A percentile compares a stretch with the other conserved stretches of the same genome.
phyloP scores from a whole-genome alignment of 2,113 vertebrate genomes.

The Pandion haliaetus region DNA sequence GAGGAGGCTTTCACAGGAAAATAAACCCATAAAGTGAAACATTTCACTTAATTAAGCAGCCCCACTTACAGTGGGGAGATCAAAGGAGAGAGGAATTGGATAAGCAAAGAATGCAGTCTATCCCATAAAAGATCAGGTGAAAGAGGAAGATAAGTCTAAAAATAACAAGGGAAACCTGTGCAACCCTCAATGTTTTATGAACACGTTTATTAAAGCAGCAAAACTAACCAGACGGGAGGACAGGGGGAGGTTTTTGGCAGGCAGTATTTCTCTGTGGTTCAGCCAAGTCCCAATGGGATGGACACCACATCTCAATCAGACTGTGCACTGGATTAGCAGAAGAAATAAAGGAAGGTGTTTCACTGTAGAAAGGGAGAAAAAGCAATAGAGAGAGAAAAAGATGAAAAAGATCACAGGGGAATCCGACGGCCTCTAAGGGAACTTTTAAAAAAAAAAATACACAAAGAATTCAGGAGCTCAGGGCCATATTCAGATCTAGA shows the following conservation, averaged over 20 bases:
- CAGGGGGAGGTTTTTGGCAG: not conserved
- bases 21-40: slow-evolving; percentile 20
- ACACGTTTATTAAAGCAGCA: not conserved
- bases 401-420: not conserved
- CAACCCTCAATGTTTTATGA: not conserved
- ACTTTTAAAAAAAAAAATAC: not conserved
- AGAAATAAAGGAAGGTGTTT: not conserved
- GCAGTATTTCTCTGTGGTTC: not conserved
- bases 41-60: slow-evolving; percentile 15
- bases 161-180: slow-evolving; percentile 32
- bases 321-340: not conserved
- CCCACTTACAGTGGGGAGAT: slow-evolving; percentile 30
- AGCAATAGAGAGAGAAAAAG: not conserved
- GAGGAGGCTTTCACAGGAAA: slow-evolving; percentile 29
- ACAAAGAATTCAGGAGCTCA: not conserved
- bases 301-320: not conserved
- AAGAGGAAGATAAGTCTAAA: slow-evolving; percentile 29
- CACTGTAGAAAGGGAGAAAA: not conserved
- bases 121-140: slow-evolving; percentile 16
- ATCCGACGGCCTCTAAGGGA: not conserved
- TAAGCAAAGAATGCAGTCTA: slow-evolving; percentile 3
- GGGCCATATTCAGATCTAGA: not conserved
- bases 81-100: slow-evolving; percentile 35
- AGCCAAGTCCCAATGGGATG: not conserved
- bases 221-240: not conserved